Evolutionary conservation across 1,140 invertebrate genomes (phyloP).

Genomic region (Capitella teleta): DNA sequence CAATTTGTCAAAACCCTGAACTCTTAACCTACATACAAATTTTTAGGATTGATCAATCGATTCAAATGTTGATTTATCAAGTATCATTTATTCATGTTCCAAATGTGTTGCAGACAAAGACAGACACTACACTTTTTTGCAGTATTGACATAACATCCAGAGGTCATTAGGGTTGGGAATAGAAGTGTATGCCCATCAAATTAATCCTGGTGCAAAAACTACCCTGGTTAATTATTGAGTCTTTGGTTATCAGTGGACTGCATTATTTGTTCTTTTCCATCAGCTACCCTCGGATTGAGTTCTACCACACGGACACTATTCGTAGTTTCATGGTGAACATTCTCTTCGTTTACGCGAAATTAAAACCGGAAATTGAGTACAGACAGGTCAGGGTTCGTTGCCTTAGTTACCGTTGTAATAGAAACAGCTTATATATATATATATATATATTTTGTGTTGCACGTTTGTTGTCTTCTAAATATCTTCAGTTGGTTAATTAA

Average conservation of each 20-base stretch:
- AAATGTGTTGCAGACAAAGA: background rate
- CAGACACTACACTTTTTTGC: too few species aligned
- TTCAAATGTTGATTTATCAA: background rate
- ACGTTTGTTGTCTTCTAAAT: background rate
- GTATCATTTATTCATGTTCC: background rate
- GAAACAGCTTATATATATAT: background rate
- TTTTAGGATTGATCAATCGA: background rate
- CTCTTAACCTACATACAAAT: background rate
- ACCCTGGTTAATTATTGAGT: too few species aligned
- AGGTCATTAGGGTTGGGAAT: too few species aligned
- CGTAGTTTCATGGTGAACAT: constrained; percentile 61
- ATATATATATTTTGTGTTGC: background rate
- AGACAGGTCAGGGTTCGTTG: constrained; percentile 47
- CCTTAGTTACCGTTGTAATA: background rate
- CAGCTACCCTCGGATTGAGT: constrained; percentile 62
- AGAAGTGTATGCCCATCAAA: too few species aligned
- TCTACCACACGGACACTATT: constrained; percentile 57
- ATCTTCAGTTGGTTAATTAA: background rate
- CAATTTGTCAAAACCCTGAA: too few species aligned
- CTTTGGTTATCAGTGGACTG: too few species aligned
- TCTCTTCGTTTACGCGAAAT: constrained; percentile 60
- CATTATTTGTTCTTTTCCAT: constrained; percentile 8
- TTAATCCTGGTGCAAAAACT: too few species aligned
- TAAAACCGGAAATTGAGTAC: constrained; percentile 60
- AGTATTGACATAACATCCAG: too few species aligned